Percentiles rank a stretch among this genome's conserved stretches.
These are phyloP conservation scores for Microctonus brassicae DNA, from an alignment of 2,888 invertebrate genomes.

Conservation along the genomic window DNA sequence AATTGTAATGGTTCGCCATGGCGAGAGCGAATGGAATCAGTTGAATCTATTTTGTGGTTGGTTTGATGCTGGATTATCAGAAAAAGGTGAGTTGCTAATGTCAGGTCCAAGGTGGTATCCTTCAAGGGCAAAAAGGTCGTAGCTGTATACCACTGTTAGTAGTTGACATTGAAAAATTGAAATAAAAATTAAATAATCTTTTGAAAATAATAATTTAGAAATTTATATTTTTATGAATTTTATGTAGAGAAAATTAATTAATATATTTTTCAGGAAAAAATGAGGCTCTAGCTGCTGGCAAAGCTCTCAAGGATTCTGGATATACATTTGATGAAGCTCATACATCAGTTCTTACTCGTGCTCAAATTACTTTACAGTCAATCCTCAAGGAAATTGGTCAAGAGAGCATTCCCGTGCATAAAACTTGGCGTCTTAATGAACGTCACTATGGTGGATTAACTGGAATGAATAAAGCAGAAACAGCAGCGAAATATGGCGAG, in stretches of 20 bases:
- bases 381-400: conserved; percentile 79
- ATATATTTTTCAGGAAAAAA: conserved; percentile 72
- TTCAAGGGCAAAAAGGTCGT: conserved; percentile 64
- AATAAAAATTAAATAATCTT: conserved; percentile 12
- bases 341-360: conserved; percentile 84
- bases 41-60: conserved; percentile 77
- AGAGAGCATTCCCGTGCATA: conserved; percentile 76
- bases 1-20: conserved; percentile 77
- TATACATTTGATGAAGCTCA: conserved; percentile 84
- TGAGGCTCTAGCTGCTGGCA: conserved; percentile 81
- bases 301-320: conserved; percentile 78
- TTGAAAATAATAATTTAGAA: neutral
- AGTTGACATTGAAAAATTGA: neutral
- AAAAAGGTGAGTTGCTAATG: conserved; percentile 70
- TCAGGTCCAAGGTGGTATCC: neutral
- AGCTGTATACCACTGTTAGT: too few relatives aligned
- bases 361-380: conserved; percentile 79
- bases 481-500: conserved; percentile 88
- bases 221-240: conserved; percentile 1
- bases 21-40: conserved; percentile 78
- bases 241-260: neutral
- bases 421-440: conserved; percentile 89
- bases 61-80: conserved; percentile 75
- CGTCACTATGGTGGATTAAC: conserved; percentile 90
- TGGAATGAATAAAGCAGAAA: conserved; percentile 87